phyloP scores from a whole-genome alignment of 2,888 invertebrate genomes.

The Hemithea aestivaria region DNA sequence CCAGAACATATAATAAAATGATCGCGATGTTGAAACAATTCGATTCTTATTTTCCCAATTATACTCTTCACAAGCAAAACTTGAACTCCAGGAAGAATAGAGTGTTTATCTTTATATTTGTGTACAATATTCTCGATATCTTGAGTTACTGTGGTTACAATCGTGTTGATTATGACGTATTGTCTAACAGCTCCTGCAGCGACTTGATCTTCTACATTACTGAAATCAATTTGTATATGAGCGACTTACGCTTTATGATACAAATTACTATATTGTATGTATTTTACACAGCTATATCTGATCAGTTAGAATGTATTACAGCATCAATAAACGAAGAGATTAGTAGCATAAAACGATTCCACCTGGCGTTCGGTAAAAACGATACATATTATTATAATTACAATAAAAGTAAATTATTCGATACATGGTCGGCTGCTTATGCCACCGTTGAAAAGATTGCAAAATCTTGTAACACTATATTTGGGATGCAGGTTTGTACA shows the following conservation, averaged over 20 bases:
- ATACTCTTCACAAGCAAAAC: constrained; percentile 1
- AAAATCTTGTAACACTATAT: constrained; percentile 32
- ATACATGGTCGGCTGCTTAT: constrained; percentile 37
- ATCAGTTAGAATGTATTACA: constrained; percentile 12
- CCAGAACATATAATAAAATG: constrained; percentile 7
- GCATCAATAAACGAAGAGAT: constrained; percentile 7
- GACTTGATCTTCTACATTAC: not conserved
- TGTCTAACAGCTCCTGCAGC: not conserved
- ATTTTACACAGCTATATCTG: constrained; percentile 2
- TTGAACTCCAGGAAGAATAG: not conserved
- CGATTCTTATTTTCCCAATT: constrained; percentile 5
- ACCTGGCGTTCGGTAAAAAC: not conserved
- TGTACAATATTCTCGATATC: not conserved
- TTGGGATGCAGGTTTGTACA: constrained; percentile 22
- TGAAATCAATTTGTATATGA: not conserved
- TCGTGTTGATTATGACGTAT: too few species aligned
- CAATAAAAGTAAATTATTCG: constrained; percentile 12
- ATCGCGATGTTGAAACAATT: constrained; percentile 2
- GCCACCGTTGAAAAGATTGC: constrained; percentile 31
- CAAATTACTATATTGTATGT: constrained; percentile 10
- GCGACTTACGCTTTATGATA: constrained; percentile 6
- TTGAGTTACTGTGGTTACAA: not conserved
- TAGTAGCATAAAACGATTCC: not conserved
- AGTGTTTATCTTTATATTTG: too few species aligned
- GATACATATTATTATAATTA: not conserved